Evolutionary conservation across 2,113 vertebrate genomes (phyloP).

Genomic region (Electrona antarctica): DNA sequence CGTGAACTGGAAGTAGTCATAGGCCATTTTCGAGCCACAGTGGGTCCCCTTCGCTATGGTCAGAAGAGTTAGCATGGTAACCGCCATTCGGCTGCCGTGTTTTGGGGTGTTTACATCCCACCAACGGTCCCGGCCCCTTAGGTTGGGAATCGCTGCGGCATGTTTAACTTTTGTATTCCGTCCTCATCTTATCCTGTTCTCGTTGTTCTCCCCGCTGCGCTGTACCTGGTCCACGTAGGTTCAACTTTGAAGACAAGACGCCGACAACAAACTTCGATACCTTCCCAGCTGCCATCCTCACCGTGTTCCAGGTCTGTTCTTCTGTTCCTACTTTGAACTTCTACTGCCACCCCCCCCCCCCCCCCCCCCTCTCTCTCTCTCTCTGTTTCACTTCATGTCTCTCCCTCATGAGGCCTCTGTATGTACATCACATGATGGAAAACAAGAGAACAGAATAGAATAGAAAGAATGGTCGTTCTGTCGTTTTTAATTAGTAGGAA

Average conservation of each 20-base stretch:
- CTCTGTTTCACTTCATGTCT: not conserved
- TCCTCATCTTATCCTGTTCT: too few relatives aligned
- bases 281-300: conserved; percentile 96
- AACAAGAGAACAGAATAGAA: conserved; percentile 19
- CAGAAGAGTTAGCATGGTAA: too few relatives aligned
- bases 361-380: not conserved
- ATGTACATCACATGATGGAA: conserved; percentile 12
- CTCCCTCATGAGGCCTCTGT: not conserved
- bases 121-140: too few relatives aligned
- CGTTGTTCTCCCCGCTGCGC: too few relatives aligned
- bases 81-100: too few relatives aligned
- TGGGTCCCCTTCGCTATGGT: too few relatives aligned
- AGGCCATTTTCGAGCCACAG: too few relatives aligned
- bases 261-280: conserved; percentile 96
- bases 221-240: conserved; percentile 46
- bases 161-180: not conserved
- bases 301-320: conserved; percentile 90
- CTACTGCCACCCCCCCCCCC: not conserved
- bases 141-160: not conserved
- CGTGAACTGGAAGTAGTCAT: too few relatives aligned
- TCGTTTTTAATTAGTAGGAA: conserved; percentile 53
- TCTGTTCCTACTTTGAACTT: not conserved
- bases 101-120: too few relatives aligned
- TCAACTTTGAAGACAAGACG: conserved; percentile 94
- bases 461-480: conserved; percentile 20